Conservation (phyloP, 2,113 vertebrate species). For the Spermophilus dauricus region DNA sequence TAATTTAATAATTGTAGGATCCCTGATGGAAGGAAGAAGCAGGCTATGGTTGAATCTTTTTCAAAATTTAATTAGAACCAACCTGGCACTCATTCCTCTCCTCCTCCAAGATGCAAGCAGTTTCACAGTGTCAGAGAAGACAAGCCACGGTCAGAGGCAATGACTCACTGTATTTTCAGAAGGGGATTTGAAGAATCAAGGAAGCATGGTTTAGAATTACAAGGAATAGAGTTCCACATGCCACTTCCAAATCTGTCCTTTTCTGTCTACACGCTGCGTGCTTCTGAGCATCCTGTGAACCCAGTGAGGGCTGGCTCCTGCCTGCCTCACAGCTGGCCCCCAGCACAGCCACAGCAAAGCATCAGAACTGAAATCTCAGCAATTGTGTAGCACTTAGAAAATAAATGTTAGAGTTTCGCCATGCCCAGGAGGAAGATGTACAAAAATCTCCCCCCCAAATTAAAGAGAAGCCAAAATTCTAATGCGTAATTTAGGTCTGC, state of each 20-base stretch:
- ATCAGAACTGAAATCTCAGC: too few relatives aligned
- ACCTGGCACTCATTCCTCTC: constrained; percentile 18
- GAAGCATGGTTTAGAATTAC: constrained; percentile 43
- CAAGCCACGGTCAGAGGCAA: constrained; percentile 2
- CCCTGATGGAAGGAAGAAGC: constrained; percentile 62
- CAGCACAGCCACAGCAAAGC: not conserved
- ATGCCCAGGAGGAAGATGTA: constrained; percentile 35
- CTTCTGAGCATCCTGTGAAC: not conserved
- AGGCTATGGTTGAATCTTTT: constrained; percentile 62
- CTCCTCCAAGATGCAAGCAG: not conserved
- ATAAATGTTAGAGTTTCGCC: too few relatives aligned
- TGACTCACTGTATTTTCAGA: constrained; percentile 38
- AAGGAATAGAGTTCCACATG: constrained; percentile 40
- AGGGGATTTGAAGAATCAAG: constrained; percentile 67
- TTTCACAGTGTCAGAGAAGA: not conserved
- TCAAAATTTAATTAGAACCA: constrained; percentile 81
- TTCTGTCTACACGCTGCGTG: not conserved
- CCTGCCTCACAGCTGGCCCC: not conserved
- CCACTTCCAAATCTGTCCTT: constrained; percentile 33
- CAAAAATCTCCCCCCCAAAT: not conserved
- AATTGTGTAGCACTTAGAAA: too few relatives aligned
- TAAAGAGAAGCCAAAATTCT: constrained; percentile 37
- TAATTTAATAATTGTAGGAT: constrained; percentile 79
- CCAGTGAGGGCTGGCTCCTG: not conserved
- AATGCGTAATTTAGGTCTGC: constrained; percentile 36